Percentiles rank a stretch among this genome's conserved stretches.
phyloP scores from a whole-genome alignment of 2,113 vertebrate genomes.

The Microcebus ravelobensis region DNA sequence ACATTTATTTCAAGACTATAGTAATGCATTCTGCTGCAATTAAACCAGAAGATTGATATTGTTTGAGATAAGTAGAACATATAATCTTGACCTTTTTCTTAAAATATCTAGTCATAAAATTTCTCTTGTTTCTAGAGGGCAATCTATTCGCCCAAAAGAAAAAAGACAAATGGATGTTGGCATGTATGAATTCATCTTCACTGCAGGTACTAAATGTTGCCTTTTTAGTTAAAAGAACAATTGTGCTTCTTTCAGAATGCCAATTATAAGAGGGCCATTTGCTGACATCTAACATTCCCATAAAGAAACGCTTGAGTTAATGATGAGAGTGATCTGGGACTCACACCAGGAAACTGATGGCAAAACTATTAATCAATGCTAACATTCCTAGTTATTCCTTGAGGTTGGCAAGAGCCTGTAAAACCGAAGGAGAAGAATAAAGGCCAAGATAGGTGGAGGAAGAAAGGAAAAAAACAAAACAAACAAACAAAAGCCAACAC shows the following conservation, averaged over 20 bases:
- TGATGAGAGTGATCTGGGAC: neutral
- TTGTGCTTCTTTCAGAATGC: neutral
- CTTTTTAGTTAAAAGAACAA: conserved; percentile 56
- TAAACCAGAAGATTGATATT: neutral
- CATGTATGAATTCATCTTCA: conserved; percentile 33
- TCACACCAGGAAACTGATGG: neutral
- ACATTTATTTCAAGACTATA: neutral
- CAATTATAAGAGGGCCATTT: conserved; percentile 10
- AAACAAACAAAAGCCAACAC: no score
- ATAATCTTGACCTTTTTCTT: conserved; percentile 17
- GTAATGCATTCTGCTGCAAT: neutral
- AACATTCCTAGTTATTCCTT: neutral
- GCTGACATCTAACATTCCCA: neutral
- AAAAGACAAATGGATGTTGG: neutral
- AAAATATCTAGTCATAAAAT: neutral
- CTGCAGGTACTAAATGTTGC: conserved; percentile 55
- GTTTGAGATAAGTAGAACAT: neutral
- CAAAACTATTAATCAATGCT: neutral
- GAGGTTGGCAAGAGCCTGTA: neutral
- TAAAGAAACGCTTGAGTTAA: conserved; percentile 26
- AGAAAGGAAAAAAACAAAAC: no score
- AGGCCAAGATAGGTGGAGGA: neutral
- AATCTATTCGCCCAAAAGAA: neutral
- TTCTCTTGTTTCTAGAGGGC: neutral
- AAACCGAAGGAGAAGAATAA: neutral